Percentiles rank a stretch among this genome's conserved stretches.
Conservation (phyloP, 2,888 invertebrate species). For the Belgica antarctica region DNA sequence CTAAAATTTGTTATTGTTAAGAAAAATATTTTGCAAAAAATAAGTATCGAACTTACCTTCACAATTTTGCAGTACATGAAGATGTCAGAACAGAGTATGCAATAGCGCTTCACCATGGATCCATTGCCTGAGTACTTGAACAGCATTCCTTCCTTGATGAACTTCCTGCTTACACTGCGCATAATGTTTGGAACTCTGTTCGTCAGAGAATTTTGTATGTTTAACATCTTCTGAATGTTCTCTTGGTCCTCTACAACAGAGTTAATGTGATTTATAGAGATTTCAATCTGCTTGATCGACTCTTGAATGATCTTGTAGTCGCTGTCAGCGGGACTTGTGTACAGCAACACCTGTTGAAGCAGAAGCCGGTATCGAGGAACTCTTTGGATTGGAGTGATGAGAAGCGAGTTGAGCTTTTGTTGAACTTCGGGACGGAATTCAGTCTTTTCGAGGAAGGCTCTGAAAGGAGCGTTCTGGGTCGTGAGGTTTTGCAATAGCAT, state of each 20-base stretch:
- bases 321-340: slow-evolving; percentile 60
- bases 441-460: slow-evolving; percentile 61
- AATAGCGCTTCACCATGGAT: slow-evolving; percentile 60
- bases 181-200: slow-evolving; percentile 65
- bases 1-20: slow-evolving; percentile 34
- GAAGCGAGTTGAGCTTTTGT: slow-evolving; percentile 66
- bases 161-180: slow-evolving; percentile 62
- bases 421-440: slow-evolving; percentile 70
- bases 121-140: slow-evolving; percentile 60
- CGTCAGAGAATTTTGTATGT: slow-evolving; percentile 64
- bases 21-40: background rate
- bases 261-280: slow-evolving; percentile 69
- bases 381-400: slow-evolving; percentile 76
- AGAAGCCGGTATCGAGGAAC: slow-evolving; percentile 73
- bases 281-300: slow-evolving; percentile 65
- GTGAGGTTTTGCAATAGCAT: slow-evolving; percentile 60
- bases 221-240: slow-evolving; percentile 65
- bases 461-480: slow-evolving; percentile 58
- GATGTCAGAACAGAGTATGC: slow-evolving; percentile 70
- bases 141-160: slow-evolving; percentile 66
- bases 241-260: slow-evolving; percentile 71
- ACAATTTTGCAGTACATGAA: slow-evolving; percentile 70
- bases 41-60: slow-evolving; percentile 48
- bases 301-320: slow-evolving; percentile 60
- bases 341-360: slow-evolving; percentile 65